A percentile compares a stretch with the other conserved stretches of the same genome.
Conservation (phyloP, 2,888 invertebrate species). For the Protonemura montana region DNA sequence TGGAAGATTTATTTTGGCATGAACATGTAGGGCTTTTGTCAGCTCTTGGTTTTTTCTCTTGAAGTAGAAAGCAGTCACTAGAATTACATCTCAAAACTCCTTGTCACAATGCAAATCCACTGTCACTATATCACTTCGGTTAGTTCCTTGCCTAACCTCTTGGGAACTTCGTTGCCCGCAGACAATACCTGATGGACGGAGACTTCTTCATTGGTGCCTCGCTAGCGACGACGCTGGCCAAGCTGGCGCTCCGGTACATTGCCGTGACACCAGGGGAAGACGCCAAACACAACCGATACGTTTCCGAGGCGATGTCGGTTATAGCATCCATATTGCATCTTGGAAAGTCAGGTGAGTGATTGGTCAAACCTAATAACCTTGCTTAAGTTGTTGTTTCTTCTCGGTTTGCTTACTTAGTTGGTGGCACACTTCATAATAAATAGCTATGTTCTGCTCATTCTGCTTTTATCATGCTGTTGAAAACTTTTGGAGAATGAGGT, state of each 20-base stretch:
- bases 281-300: constrained; percentile 66
- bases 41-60: too few relatives aligned
- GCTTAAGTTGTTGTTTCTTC: too few relatives aligned
- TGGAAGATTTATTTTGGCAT: too few relatives aligned
- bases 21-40: too few relatives aligned
- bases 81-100: too few relatives aligned
- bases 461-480: too few relatives aligned
- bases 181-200: constrained; percentile 89
- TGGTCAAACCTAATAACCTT: too few relatives aligned
- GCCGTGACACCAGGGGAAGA: constrained; percentile 59
- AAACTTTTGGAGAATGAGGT: too few relatives aligned
- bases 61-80: too few relatives aligned
- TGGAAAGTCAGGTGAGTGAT: constrained; percentile 73
- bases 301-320: constrained; percentile 86
- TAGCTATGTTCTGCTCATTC: too few relatives aligned
- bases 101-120: neutral
- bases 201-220: constrained; percentile 96
- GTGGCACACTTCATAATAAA: too few relatives aligned
- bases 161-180: neutral
- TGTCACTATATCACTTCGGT: neutral
- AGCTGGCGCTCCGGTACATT: constrained; percentile 81
- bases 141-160: neutral
- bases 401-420: too few relatives aligned
- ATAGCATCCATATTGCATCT: constrained; percentile 86
- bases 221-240: constrained; percentile 88